Evolutionary conservation across 2,888 invertebrate species (phyloP).

Genomic region (Coelopa pilipes): DNA sequence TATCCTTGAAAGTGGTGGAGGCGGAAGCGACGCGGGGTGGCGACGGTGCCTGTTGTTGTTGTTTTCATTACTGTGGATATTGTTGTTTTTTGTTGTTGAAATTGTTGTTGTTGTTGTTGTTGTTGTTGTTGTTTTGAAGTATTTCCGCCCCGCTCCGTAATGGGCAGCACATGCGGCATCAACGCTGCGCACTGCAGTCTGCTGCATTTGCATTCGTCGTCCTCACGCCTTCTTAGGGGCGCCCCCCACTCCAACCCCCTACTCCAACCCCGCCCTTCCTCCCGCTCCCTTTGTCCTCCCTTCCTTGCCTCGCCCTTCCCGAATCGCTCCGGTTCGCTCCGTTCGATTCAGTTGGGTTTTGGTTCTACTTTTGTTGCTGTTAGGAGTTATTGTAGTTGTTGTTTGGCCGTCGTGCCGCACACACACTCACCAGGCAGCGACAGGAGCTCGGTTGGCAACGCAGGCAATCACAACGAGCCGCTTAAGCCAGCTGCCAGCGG

Average conservation of each 20-base stretch:
- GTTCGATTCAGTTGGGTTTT: conserved; percentile 8
- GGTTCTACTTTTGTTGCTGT: not conserved
- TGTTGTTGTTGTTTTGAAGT: conserved; percentile 6
- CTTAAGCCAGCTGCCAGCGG: conserved; percentile 5
- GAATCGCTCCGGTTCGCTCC: not conserved
- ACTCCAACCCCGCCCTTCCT: too few relatives aligned
- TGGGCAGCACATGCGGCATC: conserved; percentile 18
- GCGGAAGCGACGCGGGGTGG: too few relatives aligned
- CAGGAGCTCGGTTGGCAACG: conserved; percentile 17
- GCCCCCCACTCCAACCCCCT: not conserved
- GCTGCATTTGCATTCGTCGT: conserved; percentile 16
- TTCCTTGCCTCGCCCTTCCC: too few relatives aligned
- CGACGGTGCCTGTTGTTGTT: not conserved
- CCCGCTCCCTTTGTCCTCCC: too few relatives aligned
- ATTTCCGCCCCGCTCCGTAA: conserved; percentile 7
- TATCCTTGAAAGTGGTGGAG: conserved; percentile 7
- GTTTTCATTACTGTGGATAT: not conserved
- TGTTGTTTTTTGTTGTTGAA: not conserved
- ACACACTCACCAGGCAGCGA: not conserved
- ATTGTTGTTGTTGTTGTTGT: not conserved
- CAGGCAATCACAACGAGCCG: conserved; percentile 19
- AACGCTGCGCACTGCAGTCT: not conserved
- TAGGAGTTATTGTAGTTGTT: not conserved
- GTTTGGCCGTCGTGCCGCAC: not conserved
- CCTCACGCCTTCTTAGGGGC: not conserved